Conservation (phyloP, 1,140 invertebrate species). For the Helicoverpa armigera region DNA sequence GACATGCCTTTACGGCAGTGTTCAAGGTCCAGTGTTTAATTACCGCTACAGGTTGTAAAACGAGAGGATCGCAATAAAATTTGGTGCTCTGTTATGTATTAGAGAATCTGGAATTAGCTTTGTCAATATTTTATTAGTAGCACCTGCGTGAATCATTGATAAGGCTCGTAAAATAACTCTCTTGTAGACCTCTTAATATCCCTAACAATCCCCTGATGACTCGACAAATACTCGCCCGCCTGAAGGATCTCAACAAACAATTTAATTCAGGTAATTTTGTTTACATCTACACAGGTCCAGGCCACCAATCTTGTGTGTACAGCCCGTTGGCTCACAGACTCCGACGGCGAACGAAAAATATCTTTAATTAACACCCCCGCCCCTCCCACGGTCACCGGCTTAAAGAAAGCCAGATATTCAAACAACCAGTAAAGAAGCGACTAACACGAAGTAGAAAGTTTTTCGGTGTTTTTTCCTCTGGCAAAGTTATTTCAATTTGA, state of each 20-base stretch:
- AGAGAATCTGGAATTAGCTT: constrained; percentile 26
- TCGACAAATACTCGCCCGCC: neutral
- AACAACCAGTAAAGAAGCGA: constrained; percentile 38
- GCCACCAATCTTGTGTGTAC: constrained; percentile 27
- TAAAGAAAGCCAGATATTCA: constrained; percentile 38
- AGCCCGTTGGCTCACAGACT: constrained; percentile 9
- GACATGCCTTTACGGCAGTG: constrained; percentile 7
- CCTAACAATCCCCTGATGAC: neutral
- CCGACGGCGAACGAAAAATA: constrained; percentile 34
- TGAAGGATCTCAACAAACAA: constrained; percentile 18
- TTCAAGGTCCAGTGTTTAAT: constrained; percentile 45
- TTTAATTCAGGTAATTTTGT: constrained; percentile 31
- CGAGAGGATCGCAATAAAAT: constrained; percentile 34
- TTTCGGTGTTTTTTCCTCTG: constrained; percentile 33
- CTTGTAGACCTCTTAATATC: neutral
- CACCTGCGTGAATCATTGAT: constrained; percentile 8
- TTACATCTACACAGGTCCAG: constrained; percentile 15
- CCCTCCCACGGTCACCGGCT: constrained; percentile 15
- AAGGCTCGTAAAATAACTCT: constrained; percentile 1
- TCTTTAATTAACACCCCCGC: constrained; percentile 43
- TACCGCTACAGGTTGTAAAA: constrained; percentile 34
- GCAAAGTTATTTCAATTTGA: constrained; percentile 47
- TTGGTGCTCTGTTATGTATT: constrained; percentile 36
- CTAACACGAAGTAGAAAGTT: constrained; percentile 39
- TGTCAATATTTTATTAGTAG: constrained; percentile 41